Base-by-base conservation (phyloP, 2,888 invertebrate species). In the Drosophila borborema region DNA sequence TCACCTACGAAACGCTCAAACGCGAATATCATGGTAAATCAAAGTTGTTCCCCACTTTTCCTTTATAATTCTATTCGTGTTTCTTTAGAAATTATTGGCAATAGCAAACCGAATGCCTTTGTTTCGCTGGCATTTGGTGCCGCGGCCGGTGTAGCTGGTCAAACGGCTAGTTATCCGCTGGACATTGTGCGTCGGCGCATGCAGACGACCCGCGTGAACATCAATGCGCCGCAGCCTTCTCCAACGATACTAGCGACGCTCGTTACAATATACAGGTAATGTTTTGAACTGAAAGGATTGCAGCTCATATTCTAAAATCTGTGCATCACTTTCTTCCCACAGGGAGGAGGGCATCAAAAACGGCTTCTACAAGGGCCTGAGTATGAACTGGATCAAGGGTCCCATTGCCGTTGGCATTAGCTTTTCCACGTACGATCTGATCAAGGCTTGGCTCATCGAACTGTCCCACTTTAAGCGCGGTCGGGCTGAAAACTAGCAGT, bases 361-460 rank as follows among this genome's bases (percentile, higher is more conserved):
- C 59, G 99, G 99, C 0, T 96, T 99, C 92, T 99, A 97, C 94
- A 99, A 99, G 93, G 99, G 99, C 0, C 95, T 99, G n/a, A 98
- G 98, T 86, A 98, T 99, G 98, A 99, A 99, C 94, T 99, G 99
- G 99, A 96, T 99, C 61, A 97, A 97, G 92, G 97, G 97, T 0
- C 97, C 97, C 9, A 96, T 97, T 60, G 97, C 97, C 0, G 97
- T 97, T 12, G 99, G 99, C 67, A 98, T 99, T 88, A 99, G 99
- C 89, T 99, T 99, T 94, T 97, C 98, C 5, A 97, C 98, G 0
- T 99, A 99, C 93, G 99, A 99, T 93, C 94, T 95, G 49, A 95
- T 96, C 70, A 96, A 95, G 80, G 94, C 95, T 64, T 92, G 94
- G 10, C 93, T 96, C 34, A 93, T 96, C 76, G 94, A 93, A 80